Evolutionary conservation across 2,888 invertebrate species (phyloP), one percentile per base, ranked within the genome.

Genomic region (Chymomyza procnemis): DNA sequence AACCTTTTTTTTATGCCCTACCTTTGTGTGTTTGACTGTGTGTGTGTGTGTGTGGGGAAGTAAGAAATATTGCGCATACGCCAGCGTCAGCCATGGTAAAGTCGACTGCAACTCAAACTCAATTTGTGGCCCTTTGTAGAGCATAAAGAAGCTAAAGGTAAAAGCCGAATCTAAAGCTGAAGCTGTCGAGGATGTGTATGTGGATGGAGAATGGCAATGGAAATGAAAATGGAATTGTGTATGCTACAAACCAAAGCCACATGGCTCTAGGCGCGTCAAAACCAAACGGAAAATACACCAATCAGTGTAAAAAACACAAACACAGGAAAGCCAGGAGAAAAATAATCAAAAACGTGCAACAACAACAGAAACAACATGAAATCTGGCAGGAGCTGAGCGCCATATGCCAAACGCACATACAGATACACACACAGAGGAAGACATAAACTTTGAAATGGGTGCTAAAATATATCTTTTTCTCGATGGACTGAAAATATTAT

Each of bases 261-360:
- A 83, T 83, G 83, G 84, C 83, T 74, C 75, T 52, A 67, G 84
- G 78, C 84, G 76, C 76, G 73, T 79, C 84, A 83, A 75, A 83
- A 74, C 74, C 85, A 75, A 85, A 79, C 78, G 84, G 81, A 73
- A 84, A 84, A 85, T 84, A 85, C 83, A 84, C 84, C 83, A 84
- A 84, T 84, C 83, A 84, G 76, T 81, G 80, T 84, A 84, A 81
- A 82, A 83, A 85, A 68, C 71, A 61, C 66, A 56, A 80, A 67
- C 54, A 67, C 58, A 57, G n/a, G 59, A 63, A 56, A 58, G 61
- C 34, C 34, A 57, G 47, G 64, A 48, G 57, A 57, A 47, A 64
- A 64, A 64, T 64, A 64, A 63, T 64, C 64, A 56, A 22, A 54
- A 62, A n/a, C 48, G 26, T 14, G 74, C 79, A 75, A 54, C 71